A percentile compares a stretch with the other conserved stretches of the same genome.
Conservation (phyloP, 2,888 invertebrate genomes). For the Eudemis profundana region DNA sequence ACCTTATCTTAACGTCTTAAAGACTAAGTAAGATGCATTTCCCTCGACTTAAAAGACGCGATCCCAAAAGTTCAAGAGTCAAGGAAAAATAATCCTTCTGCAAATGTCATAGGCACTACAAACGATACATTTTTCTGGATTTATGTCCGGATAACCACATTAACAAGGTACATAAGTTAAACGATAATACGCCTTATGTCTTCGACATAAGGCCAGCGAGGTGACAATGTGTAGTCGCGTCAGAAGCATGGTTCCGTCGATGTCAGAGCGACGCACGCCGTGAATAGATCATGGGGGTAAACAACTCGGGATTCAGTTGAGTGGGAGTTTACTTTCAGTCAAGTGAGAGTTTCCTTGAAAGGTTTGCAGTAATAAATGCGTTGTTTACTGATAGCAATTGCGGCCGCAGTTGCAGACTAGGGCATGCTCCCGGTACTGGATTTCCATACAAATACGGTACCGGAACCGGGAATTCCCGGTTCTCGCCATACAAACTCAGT, state of each 20-base stretch:
- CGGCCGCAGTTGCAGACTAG: too few relatives aligned
- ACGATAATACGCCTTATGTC: slow-evolving; percentile 16
- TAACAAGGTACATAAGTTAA: background rate
- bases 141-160: slow-evolving; percentile 13
- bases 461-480: too few relatives aligned
- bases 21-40: background rate
- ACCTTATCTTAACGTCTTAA: background rate
- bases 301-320: slow-evolving; percentile 21
- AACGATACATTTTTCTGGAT: slow-evolving; percentile 18
- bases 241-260: slow-evolving; percentile 11
- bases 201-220: background rate
- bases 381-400: too few relatives aligned
- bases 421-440: too few relatives aligned
- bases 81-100: slow-evolving; percentile 24
- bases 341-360: slow-evolving; percentile 10
- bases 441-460: too few relatives aligned
- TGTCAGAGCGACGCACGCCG: background rate
- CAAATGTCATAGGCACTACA: slow-evolving; percentile 13
- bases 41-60: background rate
- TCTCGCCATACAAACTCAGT: too few relatives aligned
- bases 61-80: slow-evolving; percentile 18
- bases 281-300: slow-evolving; percentile 23
- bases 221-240: background rate
- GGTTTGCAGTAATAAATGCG: background rate
- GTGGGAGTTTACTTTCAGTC: slow-evolving; percentile 10